Base-by-base conservation (phyloP, 2,797 vertebrate genomes). In the Myioborus melanocephalus region DNA sequence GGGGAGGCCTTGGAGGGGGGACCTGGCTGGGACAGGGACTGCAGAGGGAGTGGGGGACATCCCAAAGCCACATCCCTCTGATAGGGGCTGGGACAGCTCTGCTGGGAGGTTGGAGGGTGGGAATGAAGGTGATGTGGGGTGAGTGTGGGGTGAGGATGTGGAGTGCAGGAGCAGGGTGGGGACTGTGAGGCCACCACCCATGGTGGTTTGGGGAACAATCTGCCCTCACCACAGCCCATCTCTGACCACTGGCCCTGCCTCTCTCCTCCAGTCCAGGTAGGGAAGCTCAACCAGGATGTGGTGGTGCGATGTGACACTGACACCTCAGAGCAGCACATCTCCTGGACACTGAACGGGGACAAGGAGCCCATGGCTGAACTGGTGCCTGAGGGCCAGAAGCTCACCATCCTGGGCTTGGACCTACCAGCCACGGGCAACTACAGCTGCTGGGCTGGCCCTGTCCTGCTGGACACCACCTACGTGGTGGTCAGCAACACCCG, bases 361-460 rank as follows among this genome's bases (percentile, higher is more conserved):
- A 3, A 6, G 0, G 87, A 85, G 2, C 85, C 70, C 72, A 92
- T 93, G 95, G 84, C 49, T 0, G 89, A 94, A 9, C 21, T 95
- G 6, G 12, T 34, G 41, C 17, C 59, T 0, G 3, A 84, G 26
- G 83, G 82, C 12, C 83, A 3, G 37, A 63, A 4, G 2, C 94
- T 92, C 79, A 93, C 76, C 35, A 80, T 96, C 41, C 2, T 63
- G 0, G 89, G 93, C 70, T 53, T 97, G 72, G 96, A 96, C 79
- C 43, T 93, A 72, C 92, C 96, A 0, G 93, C 90, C 11, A 3
- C 95, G 0, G 95, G 96, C 70, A 97, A 96, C 90, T 96, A 96
- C 93, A 96, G 86, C 91, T 97, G 96, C 94, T 96, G 96, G 96
- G 83, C 68, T 0, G 88, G 86, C 19, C 1, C 17, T 0, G 3